Percentiles rank a stretch among this genome's conserved stretches.
Conservation (phyloP, 2,797 vertebrate genomes). For the Coreius guichenoti region DNA sequence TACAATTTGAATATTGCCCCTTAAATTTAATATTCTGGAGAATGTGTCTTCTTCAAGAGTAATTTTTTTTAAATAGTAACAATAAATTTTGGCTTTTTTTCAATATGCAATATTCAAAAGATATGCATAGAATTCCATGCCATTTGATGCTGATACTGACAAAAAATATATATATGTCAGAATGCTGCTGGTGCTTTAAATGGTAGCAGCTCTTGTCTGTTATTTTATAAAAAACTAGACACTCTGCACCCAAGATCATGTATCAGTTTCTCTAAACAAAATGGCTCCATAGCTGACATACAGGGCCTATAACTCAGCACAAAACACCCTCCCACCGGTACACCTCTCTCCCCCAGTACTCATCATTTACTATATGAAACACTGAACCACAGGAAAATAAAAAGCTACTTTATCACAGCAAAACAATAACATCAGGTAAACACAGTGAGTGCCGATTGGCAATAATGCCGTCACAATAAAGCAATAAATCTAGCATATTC, state of each 20-base stretch:
- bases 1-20: neutral
- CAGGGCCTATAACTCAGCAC: conserved; percentile 52
- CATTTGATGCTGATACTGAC: neutral
- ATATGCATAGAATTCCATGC: neutral
- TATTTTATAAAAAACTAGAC: conserved; percentile 24
- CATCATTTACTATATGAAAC: conserved; percentile 60
- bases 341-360: conserved; percentile 42
- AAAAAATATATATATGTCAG: neutral
- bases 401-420: conserved; percentile 58
- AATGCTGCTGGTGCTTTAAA: neutral
- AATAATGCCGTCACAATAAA: conserved; percentile 55
- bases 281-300: conserved; percentile 37
- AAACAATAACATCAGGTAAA: conserved; percentile 60
- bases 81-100: neutral
- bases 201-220: neutral
- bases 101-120: neutral
- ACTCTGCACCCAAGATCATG: neutral
- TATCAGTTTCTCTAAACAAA: conserved; percentile 36
- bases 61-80: too few species aligned
- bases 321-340: conserved; percentile 48
- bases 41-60: neutral
- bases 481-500: conserved; percentile 53
- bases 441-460: conserved; percentile 41
- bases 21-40: neutral
- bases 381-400: conserved; percentile 57